Evolutionary conservation across 2,113 vertebrate species (phyloP).

Genomic region (Xenopus laevis): DNA sequence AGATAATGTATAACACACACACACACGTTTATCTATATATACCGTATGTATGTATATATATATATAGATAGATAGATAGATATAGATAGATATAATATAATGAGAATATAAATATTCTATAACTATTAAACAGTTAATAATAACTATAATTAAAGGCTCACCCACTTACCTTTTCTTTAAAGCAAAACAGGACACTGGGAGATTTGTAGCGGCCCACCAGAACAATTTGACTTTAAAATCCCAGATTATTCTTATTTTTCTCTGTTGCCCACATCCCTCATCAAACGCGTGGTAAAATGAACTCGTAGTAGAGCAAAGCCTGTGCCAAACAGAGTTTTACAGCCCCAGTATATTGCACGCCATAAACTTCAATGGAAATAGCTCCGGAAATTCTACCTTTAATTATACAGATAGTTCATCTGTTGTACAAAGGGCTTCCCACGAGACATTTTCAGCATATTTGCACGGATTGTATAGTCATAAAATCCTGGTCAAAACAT

Average conservation of each 20-base stretch:
- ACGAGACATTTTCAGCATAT: conserved; percentile 53
- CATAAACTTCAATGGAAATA: conserved; percentile 78
- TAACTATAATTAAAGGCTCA: too few species aligned
- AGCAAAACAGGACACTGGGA: too few species aligned
- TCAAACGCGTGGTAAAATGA: conserved; percentile 69
- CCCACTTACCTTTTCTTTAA: too few species aligned
- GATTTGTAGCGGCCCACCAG: too few species aligned
- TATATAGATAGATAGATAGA: too few species aligned
- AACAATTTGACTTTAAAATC: too few species aligned
- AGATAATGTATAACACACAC: too few species aligned
- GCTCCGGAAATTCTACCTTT: conserved; percentile 76
- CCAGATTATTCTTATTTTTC: neutral
- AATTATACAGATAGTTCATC: conserved; percentile 69
- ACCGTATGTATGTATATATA: too few species aligned
- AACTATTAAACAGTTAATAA: too few species aligned
- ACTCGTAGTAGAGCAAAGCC: conserved; percentile 54
- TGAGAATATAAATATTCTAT: too few species aligned
- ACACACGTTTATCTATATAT: too few species aligned
- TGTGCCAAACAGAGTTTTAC: conserved; percentile 67
- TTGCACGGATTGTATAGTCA: conserved; percentile 43
- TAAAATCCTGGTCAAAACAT: neutral
- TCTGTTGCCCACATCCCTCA: conserved; percentile 45
- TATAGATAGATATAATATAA: too few species aligned
- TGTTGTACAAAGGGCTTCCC: conserved; percentile 67
- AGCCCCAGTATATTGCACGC: conserved; percentile 73